These are phyloP conservation scores for Palythoa grandis DNA, from an alignment of 92 coral and sea anemone species.

Conservation along the genomic window DNA sequence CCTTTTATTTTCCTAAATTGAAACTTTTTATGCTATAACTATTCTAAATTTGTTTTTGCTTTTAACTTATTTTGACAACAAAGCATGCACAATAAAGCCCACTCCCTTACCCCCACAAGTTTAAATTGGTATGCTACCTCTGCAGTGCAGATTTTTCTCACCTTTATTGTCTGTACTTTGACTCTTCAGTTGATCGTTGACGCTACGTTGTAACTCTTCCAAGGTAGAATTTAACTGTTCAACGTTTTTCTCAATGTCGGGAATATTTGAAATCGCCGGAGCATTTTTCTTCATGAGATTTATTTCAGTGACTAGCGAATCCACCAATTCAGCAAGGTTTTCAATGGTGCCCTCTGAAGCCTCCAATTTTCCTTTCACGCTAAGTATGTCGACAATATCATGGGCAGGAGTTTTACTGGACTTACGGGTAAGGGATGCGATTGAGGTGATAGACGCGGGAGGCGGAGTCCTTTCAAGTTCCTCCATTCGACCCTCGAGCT, in stretches of 20 bases:
- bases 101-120: not conserved
- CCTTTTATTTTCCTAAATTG: no score
- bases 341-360: conserved; percentile 80
- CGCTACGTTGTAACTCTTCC: conserved; percentile 2
- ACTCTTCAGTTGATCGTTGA: conserved; percentile 16
- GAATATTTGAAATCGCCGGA: conserved; percentile 30
- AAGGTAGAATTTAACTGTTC: conserved; percentile 8
- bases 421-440: conserved; percentile 75
- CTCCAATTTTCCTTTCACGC: conserved; percentile 79
- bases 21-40: no score
- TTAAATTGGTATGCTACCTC: not conserved
- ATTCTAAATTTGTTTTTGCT: no score
- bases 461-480: conserved; percentile 59
- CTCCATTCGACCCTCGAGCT: conserved; percentile 81
- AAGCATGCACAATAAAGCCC: no score
- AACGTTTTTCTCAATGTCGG: not conserved
- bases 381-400: conserved; percentile 85
- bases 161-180: not conserved
- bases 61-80: no score
- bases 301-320: conserved; percentile 72
- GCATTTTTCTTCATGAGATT: conserved; percentile 57
- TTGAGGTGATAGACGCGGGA: conserved; percentile 52
- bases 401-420: conserved; percentile 92
- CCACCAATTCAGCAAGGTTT: conserved; percentile 84
- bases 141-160: not conserved